These are phyloP conservation scores for Poeciliopsis gracilis DNA, from an alignment of 2,797 vertebrate species.

Conservation along the genomic window DNA sequence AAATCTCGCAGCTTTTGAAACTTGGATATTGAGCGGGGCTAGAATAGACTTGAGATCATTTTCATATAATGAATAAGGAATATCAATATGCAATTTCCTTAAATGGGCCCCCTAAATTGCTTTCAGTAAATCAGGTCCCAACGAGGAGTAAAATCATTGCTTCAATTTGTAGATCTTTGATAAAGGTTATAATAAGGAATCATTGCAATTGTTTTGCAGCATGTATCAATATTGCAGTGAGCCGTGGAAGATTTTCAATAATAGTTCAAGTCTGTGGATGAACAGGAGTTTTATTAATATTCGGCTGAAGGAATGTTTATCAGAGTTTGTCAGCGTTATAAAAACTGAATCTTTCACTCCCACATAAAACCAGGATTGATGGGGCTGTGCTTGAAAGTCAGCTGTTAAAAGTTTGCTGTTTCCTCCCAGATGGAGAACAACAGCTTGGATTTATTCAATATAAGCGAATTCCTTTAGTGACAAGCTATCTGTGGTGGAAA, in stretches of 20 bases:
- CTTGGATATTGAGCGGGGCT: background rate
- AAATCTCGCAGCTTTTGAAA: background rate
- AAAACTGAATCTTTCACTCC: background rate
- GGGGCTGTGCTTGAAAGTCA: slow-evolving; percentile 25
- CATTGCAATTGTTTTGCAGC: background rate
- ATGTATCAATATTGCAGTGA: background rate
- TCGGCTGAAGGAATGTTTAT: background rate
- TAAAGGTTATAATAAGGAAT: background rate
- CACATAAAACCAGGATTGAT: slow-evolving; percentile 3
- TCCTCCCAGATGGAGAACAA: slow-evolving; percentile 20
- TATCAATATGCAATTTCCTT: background rate
- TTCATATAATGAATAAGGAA: background rate
- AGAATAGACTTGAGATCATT: background rate
- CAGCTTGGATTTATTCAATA: slow-evolving; percentile 53
- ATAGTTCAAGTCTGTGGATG: background rate
- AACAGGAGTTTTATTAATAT: background rate
- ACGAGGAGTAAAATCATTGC: background rate
- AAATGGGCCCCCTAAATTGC: background rate
- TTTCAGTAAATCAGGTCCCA: background rate
- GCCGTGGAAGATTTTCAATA: background rate
- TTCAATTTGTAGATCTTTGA: background rate
- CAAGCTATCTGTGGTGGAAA: slow-evolving; percentile 12
- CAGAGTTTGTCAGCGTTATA: background rate
- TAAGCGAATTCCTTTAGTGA: slow-evolving; percentile 38
- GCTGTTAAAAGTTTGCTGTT: slow-evolving; percentile 41